Evolutionary conservation across 2,113 vertebrate species (phyloP), one percentile per base, ranked within the genome.

Genomic region (Willisornis vidua): DNA sequence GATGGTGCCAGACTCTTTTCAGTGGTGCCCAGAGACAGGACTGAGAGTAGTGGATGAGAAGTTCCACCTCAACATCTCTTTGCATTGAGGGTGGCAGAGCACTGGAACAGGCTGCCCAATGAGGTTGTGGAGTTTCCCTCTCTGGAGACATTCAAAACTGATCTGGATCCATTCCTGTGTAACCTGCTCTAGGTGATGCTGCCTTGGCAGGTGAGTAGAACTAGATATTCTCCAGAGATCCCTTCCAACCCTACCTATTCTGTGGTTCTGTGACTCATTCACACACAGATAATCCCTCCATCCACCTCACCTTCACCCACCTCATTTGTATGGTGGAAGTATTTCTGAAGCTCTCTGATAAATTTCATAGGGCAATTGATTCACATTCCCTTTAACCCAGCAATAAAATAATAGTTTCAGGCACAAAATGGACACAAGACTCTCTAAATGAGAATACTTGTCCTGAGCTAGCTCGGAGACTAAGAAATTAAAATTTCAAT

Each of bases 101-200:
- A 19, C 23, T 39, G 48, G 55, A 55, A 62, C 28, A 62, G n/a
- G n/a, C 23, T 71, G 15, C 57, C 23, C 13, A 29, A 48, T 15
- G 7, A 19, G 12, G 19, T 20, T 0, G 0, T 63, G 24, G 39
- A 10, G 1, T 55, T 3, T 54, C 12, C 48, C 19, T 55, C 48
- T 71, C 66, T 11, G 8, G n/a, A 79, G 57, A n/a, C 1, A 16
- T 48, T 63, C n/a, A 46, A 55, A 71, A 29, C 2, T 24, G 65
- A 39, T 5, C 6, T n/a, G 41, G 10, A 29, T 1, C 2, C 6
- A 13, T 17, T 48, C 5, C 19, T 62, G 14, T 33, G 14, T 78
- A 29, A n/a, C 25, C 48, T 71, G 23, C 29, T 29, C 26, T 13
- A 55, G 22, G 8, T 41, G n/a, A 71, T 12, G 12, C 39, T 55